These are phyloP conservation scores for Byasa hedistus DNA, from an alignment of 2,888 invertebrate species.

Conservation along the genomic window DNA sequence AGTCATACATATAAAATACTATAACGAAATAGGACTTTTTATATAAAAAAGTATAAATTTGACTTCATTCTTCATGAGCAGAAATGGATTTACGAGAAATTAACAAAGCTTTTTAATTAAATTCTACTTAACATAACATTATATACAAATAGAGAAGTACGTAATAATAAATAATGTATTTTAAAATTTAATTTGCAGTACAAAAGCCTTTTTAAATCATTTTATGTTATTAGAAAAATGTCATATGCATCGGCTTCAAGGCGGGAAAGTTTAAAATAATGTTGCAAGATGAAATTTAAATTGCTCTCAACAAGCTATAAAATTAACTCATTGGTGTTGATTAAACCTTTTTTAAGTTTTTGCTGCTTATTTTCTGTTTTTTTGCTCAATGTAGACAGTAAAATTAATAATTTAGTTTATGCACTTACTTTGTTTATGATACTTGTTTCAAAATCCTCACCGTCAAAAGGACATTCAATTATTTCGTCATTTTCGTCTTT, in stretches of 20 bases:
- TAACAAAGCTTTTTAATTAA: neutral
- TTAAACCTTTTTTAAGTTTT: neutral
- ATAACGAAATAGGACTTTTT: neutral
- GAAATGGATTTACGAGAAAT: neutral
- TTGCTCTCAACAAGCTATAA: too few species aligned
- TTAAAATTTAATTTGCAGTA: neutral
- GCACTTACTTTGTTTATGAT: neutral
- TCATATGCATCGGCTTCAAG: neutral
- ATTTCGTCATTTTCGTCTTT: constrained; percentile 52
- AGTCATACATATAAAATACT: neutral
- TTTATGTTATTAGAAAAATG: neutral
- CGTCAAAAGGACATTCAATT: constrained; percentile 47
- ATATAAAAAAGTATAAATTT: neutral
- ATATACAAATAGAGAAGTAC: neutral
- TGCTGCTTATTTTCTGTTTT: neutral
- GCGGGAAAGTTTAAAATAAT: neutral
- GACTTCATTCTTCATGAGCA: neutral
- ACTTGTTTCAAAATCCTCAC: constrained; percentile 30
- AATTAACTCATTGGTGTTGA: too few species aligned
- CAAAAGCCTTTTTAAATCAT: neutral
- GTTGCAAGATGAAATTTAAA: neutral
- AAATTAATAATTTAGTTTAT: neutral
- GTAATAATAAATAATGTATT: neutral
- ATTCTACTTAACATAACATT: neutral
- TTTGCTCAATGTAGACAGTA: neutral